phyloP scores from a whole-genome alignment of 2,113 vertebrate genomes.

The Salvator merianae region DNA sequence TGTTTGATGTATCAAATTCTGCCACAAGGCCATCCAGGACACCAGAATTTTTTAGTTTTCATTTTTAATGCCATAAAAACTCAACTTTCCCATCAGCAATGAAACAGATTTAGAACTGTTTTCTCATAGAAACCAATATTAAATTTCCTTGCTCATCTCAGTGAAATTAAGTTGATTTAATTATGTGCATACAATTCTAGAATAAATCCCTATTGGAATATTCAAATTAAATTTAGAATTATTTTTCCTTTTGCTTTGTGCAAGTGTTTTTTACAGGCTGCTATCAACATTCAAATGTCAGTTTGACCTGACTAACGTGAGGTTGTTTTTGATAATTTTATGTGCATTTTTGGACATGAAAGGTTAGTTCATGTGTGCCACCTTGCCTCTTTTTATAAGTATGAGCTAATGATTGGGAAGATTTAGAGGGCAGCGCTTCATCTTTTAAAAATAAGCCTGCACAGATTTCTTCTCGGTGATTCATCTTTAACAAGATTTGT shows the following conservation, averaged over 20 bases:
- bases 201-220: not conserved
- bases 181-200: not conserved
- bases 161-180: slow-evolving; percentile 15
- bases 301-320: slow-evolving; percentile 24
- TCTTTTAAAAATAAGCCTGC: slow-evolving; percentile 70
- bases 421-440: slow-evolving; percentile 63
- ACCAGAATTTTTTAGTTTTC: not conserved
- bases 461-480: slow-evolving; percentile 67
- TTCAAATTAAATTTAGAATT: not conserved
- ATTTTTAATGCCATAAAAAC: not conserved
- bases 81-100: not conserved
- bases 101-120: slow-evolving; percentile 9
- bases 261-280: not conserved
- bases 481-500: slow-evolving; percentile 62
- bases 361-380: slow-evolving; percentile 18
- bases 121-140: slow-evolving; percentile 20
- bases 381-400: slow-evolving; percentile 2
- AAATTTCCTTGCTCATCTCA: not conserved
- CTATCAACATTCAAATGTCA: slow-evolving; percentile 3
- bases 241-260: not conserved
- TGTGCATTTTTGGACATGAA: slow-evolving; percentile 62
- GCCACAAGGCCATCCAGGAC: too few relatives aligned
- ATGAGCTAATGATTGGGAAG: slow-evolving; percentile 13
- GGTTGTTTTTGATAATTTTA: slow-evolving; percentile 12
- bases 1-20: not conserved